Evolutionary conservation across 2,113 vertebrate species (phyloP), one percentile per base, ranked within the genome.

Genomic region (Rattus rattus): DNA sequence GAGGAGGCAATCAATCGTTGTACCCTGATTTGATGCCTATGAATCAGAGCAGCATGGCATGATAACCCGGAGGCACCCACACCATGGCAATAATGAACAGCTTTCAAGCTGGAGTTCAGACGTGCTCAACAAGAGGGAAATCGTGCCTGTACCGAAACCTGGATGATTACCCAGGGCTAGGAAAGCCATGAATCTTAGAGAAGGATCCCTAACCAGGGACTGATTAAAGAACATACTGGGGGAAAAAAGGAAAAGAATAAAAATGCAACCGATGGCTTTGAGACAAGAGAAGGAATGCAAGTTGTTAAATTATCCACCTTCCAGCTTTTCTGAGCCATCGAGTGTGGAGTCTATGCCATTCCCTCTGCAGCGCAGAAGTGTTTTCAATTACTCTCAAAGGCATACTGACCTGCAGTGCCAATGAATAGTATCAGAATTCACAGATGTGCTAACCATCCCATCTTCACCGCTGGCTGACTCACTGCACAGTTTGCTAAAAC

Each of bases 401-500:
- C 72, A 30, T 33, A 47, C 3, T 7, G 36, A 33, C 80, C 54
- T 56, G n/a, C 47, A 92, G 49, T 72, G 95, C 33, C 92, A 47
- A 92, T 28, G 73, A 69, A 75, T 13, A 84, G 85, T 19, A 86
- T 91, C 76, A 85, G 90, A 80, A 88, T 83, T 72, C 33, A 47
- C 22, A 72, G 43, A 83, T 49, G 36, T 54, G 39, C 94, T 5
- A 30, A 49, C 90, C 4, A 90, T n/a, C 30, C 33, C 39, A 17
- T 85, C 75, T 75, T 77, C 22, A 22, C 54, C 17, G 33, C 39
- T 77, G 54, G 43, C 39, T 83, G 54, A 93, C n/a, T 89, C 54
- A 84, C 63, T 63, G 13, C 43, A 63, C 26, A 52, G 69, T 85
- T 92, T 97, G 43, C 43, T 96, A 80, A 94, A 88, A 80, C n/a